Base-by-base conservation (phyloP, 2,888 invertebrate genomes). In the Drosophila mettleri region DNA sequence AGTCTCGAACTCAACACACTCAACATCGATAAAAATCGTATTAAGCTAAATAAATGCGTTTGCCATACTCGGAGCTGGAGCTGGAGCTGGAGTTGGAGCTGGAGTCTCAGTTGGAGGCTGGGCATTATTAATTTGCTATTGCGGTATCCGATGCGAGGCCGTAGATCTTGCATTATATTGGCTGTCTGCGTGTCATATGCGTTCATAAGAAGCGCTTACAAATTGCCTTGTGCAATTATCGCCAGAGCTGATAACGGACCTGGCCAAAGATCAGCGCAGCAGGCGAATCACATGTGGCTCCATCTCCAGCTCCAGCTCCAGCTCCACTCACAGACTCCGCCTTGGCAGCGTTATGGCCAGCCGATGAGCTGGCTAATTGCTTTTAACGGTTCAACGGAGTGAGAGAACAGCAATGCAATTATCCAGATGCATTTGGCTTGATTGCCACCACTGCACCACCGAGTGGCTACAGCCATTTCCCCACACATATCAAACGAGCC, bases 111-210 rank as follows among this genome's bases (percentile, higher is more conserved):
- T 55, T 43, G 59, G 51, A 62, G 74, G 78, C 67, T 68, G 74
- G 49, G 53, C 70, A 85, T 81, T 85, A 83, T 78, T 83, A 87
- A 87, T 82, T 70, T 78, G 69, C 68, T 41, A 61, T 70, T 75
- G 78, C 78, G 48, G 78, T 55, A 58, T 7, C 29, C 45, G 58
- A 20, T 36, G 24, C 16, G 45, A 53, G 33, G 76, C 86, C 88
- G 87, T 87, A 83, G 82, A 87, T 83, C 82, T 81, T 69, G 58
- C 70, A 76, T 86, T 81, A 80, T 86, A 86, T 69, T 73, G 65
- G 80, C 69, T 60, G 78, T 68, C 78, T 27, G 49, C 59, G 78
- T 78, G 75, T 73, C 78, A 78, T 69, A 69, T 73, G 78, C 57
- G 78, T 48, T 86, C 69, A 74, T 64, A 73, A 68, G 74, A 55